A percentile compares a stretch with the other conserved stretches of the same genome.
These are phyloP conservation scores for Pogoniulus pusillus DNA, from an alignment of 2,797 vertebrate species.

Conservation along the genomic window DNA sequence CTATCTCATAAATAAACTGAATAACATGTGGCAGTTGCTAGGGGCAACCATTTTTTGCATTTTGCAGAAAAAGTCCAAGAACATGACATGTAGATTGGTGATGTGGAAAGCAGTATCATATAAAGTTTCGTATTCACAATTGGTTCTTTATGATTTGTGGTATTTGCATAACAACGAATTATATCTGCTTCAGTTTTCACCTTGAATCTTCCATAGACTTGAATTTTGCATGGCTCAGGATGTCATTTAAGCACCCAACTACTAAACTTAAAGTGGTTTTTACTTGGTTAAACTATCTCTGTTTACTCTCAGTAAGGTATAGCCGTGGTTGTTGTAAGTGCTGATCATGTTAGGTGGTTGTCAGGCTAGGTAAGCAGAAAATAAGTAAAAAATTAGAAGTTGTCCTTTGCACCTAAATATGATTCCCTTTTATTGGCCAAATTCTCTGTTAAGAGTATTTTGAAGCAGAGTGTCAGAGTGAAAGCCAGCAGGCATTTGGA, in stretches of 20 bases:
- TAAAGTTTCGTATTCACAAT: slow-evolving; percentile 17
- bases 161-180: slow-evolving; percentile 24
- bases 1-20: slow-evolving; percentile 48
- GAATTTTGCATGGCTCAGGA: not conserved
- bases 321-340: not conserved
- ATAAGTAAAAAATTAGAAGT: not conserved
- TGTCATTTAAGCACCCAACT: not conserved
- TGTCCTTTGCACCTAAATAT: not conserved
- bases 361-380: slow-evolving; percentile 11
- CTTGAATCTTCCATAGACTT: not conserved
- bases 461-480: not conserved
- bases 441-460: not conserved
- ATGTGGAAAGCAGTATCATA: slow-evolving; percentile 26
- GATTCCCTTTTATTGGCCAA: not conserved
- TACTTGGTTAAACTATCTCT: not conserved
- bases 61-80: slow-evolving; percentile 64
- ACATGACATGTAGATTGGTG: slow-evolving; percentile 65
- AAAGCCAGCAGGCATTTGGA: not conserved
- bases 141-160: not conserved
- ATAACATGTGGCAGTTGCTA: slow-evolving; percentile 70
- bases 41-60: slow-evolving; percentile 74
- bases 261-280: not conserved
- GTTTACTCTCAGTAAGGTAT: not conserved
- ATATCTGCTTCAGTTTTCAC: not conserved
- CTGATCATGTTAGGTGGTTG: not conserved